These are phyloP conservation scores for Andrena hattorfiana DNA, from an alignment of 2,888 invertebrate species.

Conservation along the genomic window DNA sequence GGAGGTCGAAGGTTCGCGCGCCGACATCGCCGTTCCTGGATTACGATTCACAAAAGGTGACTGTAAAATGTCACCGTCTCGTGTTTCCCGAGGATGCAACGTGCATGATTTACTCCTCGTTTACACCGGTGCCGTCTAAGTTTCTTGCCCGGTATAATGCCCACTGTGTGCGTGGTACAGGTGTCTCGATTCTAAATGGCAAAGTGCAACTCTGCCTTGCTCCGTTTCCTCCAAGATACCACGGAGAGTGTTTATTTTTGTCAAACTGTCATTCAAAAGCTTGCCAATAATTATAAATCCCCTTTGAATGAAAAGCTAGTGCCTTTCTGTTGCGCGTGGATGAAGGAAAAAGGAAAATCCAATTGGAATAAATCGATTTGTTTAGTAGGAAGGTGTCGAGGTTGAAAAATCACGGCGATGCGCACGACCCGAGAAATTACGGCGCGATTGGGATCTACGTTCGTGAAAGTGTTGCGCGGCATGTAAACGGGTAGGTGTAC, in stretches of 20 bases:
- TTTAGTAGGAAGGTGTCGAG: constrained; percentile 15
- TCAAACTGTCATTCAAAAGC: too few relatives aligned
- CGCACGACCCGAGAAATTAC: constrained; percentile 25
- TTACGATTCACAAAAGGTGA: constrained; percentile 73
- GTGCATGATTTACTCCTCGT: constrained; percentile 52
- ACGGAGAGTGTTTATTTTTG: too few relatives aligned
- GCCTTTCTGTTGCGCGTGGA: too few relatives aligned
- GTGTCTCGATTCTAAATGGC: constrained; percentile 51
- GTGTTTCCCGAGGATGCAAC: constrained; percentile 51
- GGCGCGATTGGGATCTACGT: constrained; percentile 11
- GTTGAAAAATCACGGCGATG: constrained; percentile 17
- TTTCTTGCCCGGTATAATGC: background rate
- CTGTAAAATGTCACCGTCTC: constrained; percentile 72
- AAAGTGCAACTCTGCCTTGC: constrained; percentile 32
- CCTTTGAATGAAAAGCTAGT: too few relatives aligned
- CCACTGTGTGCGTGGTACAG: constrained; percentile 11
- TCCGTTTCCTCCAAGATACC: too few relatives aligned
- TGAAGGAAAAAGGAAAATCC: too few relatives aligned
- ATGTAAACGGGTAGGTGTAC: constrained; percentile 30
- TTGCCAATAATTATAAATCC: too few relatives aligned
- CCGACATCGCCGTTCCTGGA: constrained; percentile 67
- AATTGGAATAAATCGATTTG: constrained; percentile 9
- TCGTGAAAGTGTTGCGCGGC: constrained; percentile 30
- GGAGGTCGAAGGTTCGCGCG: constrained; percentile 64
- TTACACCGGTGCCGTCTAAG: constrained; percentile 14